These are phyloP conservation scores for Lanistes nyassanus DNA, from an alignment of 1,140 invertebrate species.

Conservation along the genomic window DNA sequence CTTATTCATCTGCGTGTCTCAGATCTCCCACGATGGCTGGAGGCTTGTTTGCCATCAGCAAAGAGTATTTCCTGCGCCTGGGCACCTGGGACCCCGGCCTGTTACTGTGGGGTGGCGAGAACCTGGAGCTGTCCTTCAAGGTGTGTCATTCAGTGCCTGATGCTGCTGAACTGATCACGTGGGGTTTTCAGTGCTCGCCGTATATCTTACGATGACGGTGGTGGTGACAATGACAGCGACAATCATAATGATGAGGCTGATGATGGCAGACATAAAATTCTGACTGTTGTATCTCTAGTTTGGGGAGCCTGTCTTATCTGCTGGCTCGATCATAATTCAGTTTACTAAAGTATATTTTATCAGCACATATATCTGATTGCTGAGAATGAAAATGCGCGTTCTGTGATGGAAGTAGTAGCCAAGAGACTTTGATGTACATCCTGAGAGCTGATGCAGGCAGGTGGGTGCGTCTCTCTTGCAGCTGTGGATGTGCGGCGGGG, in stretches of 20 bases:
- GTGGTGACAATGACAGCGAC: neutral
- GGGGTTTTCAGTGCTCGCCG: too few species aligned
- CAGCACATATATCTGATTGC: too few species aligned
- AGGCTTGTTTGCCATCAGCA: conserved; percentile 89
- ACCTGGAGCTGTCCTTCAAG: conserved; percentile 74
- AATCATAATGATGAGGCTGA: neutral
- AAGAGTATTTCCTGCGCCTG: conserved; percentile 93
- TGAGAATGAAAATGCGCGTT: too few species aligned
- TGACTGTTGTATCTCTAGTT: too few species aligned
- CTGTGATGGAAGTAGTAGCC: too few species aligned
- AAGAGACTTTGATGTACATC: neutral
- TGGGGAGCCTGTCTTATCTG: too few species aligned
- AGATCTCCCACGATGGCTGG: conserved; percentile 87
- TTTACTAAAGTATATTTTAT: too few species aligned
- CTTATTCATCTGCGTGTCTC: neutral
- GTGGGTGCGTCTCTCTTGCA: conserved; percentile 73
- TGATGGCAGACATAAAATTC: neutral
- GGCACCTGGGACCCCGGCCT: conserved; percentile 68
- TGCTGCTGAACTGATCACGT: too few species aligned
- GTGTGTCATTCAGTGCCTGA: too few species aligned
- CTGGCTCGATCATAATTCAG: too few species aligned
- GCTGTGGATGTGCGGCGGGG: conserved; percentile 97
- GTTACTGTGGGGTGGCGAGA: too few species aligned
- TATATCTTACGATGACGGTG: neutral
- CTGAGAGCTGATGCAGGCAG: too few species aligned